phyloP scores from a whole-genome alignment of 2,797 vertebrate species.

The Hypotaenidia okinawae region DNA sequence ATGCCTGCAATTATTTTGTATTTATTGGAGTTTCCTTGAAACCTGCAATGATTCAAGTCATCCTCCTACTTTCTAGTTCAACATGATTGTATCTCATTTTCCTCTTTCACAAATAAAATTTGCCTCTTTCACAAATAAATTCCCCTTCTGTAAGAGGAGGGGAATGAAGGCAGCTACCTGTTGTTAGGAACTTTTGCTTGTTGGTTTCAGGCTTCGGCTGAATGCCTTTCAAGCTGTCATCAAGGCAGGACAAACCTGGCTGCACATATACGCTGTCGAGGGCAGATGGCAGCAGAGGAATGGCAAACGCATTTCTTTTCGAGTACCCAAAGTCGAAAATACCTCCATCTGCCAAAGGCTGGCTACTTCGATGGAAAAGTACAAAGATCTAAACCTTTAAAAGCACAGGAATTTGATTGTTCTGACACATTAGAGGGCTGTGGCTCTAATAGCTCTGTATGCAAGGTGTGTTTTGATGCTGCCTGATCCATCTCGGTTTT shows the following conservation, averaged over 20 bases:
- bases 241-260: neutral
- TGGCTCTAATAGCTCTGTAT: neutral
- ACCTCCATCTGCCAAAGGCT: neutral
- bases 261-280: slow-evolving; percentile 24
- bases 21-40: neutral
- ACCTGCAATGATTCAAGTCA: neutral
- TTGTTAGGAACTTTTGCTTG: neutral
- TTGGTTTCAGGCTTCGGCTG: neutral
- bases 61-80: neutral
- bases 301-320: slow-evolving; percentile 18
- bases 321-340: neutral
- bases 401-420: slow-evolving; percentile 2
- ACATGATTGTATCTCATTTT: neutral
- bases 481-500: neutral
- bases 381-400: slow-evolving; percentile 4
- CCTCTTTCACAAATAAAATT: accelerated
- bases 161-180: neutral
- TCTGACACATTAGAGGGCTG: slow-evolving; percentile 2
- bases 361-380: slow-evolving; percentile 19
- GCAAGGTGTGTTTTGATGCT: neutral
- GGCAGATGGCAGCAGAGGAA: slow-evolving; percentile 80
- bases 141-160: neutral
- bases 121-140: too few species aligned
- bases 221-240: neutral
- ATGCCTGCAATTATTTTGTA: neutral